Conservation (phyloP, 2,888 invertebrate species). For the Masnerella sp. region DNA sequence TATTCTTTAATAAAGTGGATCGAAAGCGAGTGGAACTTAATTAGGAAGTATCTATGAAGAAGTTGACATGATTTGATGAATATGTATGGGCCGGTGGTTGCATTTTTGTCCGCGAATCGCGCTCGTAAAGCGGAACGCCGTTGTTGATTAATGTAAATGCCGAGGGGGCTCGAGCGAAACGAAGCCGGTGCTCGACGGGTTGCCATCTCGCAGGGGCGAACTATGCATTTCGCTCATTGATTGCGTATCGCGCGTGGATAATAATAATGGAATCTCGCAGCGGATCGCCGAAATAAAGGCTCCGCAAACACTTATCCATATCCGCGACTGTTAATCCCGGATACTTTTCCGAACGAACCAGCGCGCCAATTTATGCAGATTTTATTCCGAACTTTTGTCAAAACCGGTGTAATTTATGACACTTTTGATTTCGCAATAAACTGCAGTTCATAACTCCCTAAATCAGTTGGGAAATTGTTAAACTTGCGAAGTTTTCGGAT, state of each 20-base stretch:
- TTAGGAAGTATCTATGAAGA: slow-evolving; percentile 34
- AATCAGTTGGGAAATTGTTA: slow-evolving; percentile 28
- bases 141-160: slow-evolving; percentile 68
- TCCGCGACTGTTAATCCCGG: slow-evolving; percentile 19
- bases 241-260: slow-evolving; percentile 68
- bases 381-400: slow-evolving; percentile 40
- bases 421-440: slow-evolving; percentile 45
- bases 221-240: slow-evolving; percentile 67
- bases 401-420: slow-evolving; percentile 39
- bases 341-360: slow-evolving; percentile 15
- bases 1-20: slow-evolving; percentile 16
- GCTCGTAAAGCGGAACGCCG: slow-evolving; percentile 36
- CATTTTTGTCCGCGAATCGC: slow-evolving; percentile 22
- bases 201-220: slow-evolving; percentile 49
- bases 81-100: slow-evolving; percentile 23
- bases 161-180: slow-evolving; percentile 41
- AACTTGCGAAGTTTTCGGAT: slow-evolving; percentile 36
- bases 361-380: slow-evolving; percentile 35
- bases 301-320: slow-evolving; percentile 30
- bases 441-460: slow-evolving; percentile 40
- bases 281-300: slow-evolving; percentile 48
- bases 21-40: slow-evolving; percentile 30
- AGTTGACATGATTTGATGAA: slow-evolving; percentile 33
- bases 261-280: slow-evolving; percentile 62
- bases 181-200: slow-evolving; percentile 46